phyloP scores from a whole-genome alignment of 1,140 invertebrate genomes.

The Caenorhabditis latens region DNA sequence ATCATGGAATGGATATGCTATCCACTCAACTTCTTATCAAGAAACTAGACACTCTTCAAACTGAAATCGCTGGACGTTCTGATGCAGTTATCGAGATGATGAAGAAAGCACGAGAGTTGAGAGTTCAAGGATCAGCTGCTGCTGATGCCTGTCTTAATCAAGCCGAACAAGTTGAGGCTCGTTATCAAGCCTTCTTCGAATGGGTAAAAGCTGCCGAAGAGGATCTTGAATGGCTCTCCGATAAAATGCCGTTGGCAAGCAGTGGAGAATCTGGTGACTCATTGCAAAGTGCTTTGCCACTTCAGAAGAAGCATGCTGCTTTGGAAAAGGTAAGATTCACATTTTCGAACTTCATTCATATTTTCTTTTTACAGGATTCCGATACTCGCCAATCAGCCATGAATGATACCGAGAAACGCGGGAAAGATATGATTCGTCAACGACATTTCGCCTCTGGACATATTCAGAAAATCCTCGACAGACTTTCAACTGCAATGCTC shows the following conservation, averaged over 20 bases:
- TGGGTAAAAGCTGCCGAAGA: constrained; percentile 91
- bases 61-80: constrained; percentile 70
- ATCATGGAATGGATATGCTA: constrained; percentile 86
- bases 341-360: neutral
- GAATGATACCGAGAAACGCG: constrained; percentile 83
- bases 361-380: constrained; percentile 82
- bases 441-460: constrained; percentile 86
- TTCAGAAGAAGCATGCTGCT: constrained; percentile 94
- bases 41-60: constrained; percentile 70
- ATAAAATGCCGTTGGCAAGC: constrained; percentile 93
- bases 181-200: constrained; percentile 87
- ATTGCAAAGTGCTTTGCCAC: constrained; percentile 93
- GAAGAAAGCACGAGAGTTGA: constrained; percentile 68
- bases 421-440: constrained; percentile 84
- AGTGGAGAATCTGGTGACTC: constrained; percentile 93
- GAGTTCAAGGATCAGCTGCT: constrained; percentile 50
- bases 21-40: constrained; percentile 88
- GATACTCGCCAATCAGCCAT: constrained; percentile 87
- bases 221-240: constrained; percentile 96
- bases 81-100: constrained; percentile 69
- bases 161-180: constrained; percentile 77
- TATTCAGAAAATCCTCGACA: constrained; percentile 82
- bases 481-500: constrained; percentile 80
- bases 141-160: constrained; percentile 85
- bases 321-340: constrained; percentile 82